Evolutionary conservation across 1,140 invertebrate genomes (phyloP), one percentile per base, ranked within the genome.

Genomic region (Alviniconcha marisindica): DNA sequence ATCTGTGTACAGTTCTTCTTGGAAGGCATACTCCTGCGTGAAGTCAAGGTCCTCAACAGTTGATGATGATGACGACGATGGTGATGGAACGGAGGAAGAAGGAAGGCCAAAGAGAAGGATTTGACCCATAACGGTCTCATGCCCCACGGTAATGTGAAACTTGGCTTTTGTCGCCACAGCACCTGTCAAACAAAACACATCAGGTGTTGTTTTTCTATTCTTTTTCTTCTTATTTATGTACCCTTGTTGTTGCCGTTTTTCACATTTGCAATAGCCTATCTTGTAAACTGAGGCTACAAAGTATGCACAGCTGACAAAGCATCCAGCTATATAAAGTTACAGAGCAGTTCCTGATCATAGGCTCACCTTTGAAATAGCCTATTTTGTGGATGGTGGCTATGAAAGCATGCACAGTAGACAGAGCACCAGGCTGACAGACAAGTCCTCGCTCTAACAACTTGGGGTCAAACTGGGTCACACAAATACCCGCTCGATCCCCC

Each of bases 391-490:
- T 87, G 44, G 90, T 86, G 2, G 95, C 90, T 42, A 96, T 93
- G n/a, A 92, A 94, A 15, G 94, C 95, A 79, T 94, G 92, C 0
- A 94, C 90, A 21, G 91, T 89, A 1, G 93, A 92, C 10, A 96
- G 90, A 54, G 93, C 93, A 2, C 94, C 94, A 4, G 95, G 95
- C 24, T 93, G 86, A 85, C 94, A 94, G 2, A 95, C 94, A 18
- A 96, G 87, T 7, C 96, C 96, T 82, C 96, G 90, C 91, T 97
- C 96, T 80, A 96, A 86, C 21, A 94, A 90, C 82, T 95, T 96
- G 0, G 96, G 93, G 92, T 96, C 96, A 89, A 96, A 96, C 88
- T 96, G 96, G 14, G 96, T 96, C 4, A 97, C 94, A 93, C 96
- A 96, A 10, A 97, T 93, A 0, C 96, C 96, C 76, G 96, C 92